Base-by-base conservation (phyloP, 1,140 invertebrate species). In the Tetranychus cinnabarinus region DNA sequence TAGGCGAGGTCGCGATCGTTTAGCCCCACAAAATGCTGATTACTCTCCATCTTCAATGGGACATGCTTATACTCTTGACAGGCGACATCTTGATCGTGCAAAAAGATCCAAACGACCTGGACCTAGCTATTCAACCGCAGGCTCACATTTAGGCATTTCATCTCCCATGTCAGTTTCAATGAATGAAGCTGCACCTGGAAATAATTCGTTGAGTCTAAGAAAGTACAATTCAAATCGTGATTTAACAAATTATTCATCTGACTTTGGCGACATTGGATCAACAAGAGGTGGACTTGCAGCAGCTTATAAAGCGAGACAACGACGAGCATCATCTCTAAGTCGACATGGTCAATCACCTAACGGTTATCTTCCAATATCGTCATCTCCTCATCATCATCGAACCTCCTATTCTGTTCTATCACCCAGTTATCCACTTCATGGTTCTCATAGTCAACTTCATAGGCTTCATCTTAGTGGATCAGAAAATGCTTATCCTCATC, bases 271-370 rank as follows among this genome's bases (percentile, higher is more conserved):
- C 15, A 42, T 6, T 62, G n/a, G 36, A 64, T 23, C 34, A 37
- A 58, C 46, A 3, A 47, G 63, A 61, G 63, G 63, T 45, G 63
- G 63, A 8, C 52, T 64, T 23, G 63, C 63, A 15, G 60, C 59
- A 2, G 63, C 63, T 31, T 64, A 64, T 35, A 47, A 56, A 23
- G 52, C 48, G 36, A 54, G 63, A 42, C 63, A 56, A 58, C 46
- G 56, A 33, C 35, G 63, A 56, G 45, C 59, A 23, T 62, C 60
- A 31, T 64, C 63, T 15, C 39, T 64, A 4, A 64, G 58, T 42
- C 54, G 63, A 39, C 46, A 58, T 52, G 54, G 35, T 46, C 13
- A 48, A 35, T 46, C 58, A 33, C 36, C 39, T 46, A 35, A 46
- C 13, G 36, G 39, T 42, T 5, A 10, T 42, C 10, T 6, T 42